Evolutionary conservation across 2,888 invertebrate species (phyloP), one percentile per base, ranked within the genome.

Genomic region (Phlogophora meticulosa): DNA sequence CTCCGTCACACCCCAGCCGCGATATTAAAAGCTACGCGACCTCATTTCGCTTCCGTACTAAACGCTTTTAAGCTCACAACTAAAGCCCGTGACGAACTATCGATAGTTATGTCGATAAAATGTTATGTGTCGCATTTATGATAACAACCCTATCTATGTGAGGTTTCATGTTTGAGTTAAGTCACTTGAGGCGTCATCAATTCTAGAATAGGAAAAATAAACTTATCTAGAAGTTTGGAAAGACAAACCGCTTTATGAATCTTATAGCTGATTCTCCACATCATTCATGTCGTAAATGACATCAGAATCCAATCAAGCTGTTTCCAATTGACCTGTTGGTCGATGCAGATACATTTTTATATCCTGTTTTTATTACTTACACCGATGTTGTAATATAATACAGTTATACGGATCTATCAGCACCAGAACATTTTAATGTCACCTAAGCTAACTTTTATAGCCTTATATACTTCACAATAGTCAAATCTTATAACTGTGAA

Each of bases 1-100:
- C 78, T 81, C 84, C 68, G 84, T 85, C 87, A 87, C 90, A 90
- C 89, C 87, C 88, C 82, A 84, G 82, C 87, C 57, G 64, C 61
- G 81, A 85, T 94, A 94, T 94, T 94, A 94, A 93, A 94, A 94
- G 94, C 93, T 78, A 73, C 82, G 81, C 89, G 94, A 91, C 94
- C 94, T 91, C 92, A 89, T 93, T 94, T 81, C 81, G 86, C 89
- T 93, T 94, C 94, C 94, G 92, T 86, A 88, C 90, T 89, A 90
- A 83, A 88, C 88, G 90, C 89, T 92, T 91, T 90, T 90, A 91
- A 90, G 85, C 88, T 88, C 86, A 83, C 87, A 87, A 86, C 87
- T 90, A 89, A 84, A 82, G 76, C 57, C 53, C 58, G 72, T 76
- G 79, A 76, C 80, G 71, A 77, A 75, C 65, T 57, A 85, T 84